These are phyloP conservation scores for Diglossa cyanea DNA, from an alignment of 2,797 vertebrate genomes.

Conservation along the genomic window DNA sequence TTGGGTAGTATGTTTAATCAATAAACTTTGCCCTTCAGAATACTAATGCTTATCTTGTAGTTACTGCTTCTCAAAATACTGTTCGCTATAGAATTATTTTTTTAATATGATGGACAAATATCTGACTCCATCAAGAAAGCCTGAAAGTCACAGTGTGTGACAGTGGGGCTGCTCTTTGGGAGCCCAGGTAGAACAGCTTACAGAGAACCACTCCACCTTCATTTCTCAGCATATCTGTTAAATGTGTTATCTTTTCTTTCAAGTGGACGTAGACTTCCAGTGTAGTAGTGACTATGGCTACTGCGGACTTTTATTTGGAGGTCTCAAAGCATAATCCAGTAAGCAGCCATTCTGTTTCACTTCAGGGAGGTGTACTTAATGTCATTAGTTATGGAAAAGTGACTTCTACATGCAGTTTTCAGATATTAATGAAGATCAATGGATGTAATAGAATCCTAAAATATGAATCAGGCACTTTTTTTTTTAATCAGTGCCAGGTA, in stretches of 20 bases:
- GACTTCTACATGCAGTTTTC: not conserved
- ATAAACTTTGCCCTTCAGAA: conserved; percentile 1
- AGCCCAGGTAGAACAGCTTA: not conserved
- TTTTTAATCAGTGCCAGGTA: not conserved
- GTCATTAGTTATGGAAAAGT: not conserved
- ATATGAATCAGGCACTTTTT: not conserved
- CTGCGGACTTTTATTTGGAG: not conserved
- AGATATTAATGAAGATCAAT: not conserved
- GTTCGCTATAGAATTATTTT: not conserved
- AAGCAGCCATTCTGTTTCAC: not conserved
- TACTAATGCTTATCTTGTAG: not conserved
- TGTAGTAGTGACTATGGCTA: not conserved
- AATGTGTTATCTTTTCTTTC: not conserved
- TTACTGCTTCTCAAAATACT: not conserved
- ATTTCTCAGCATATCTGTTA: not conserved
- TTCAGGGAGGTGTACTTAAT: not conserved
- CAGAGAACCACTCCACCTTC: not conserved
- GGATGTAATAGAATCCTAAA: not conserved
- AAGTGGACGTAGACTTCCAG: not conserved
- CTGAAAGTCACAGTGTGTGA: not conserved
- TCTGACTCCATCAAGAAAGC: not conserved
- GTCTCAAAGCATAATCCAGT: not conserved
- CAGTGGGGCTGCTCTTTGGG: not conserved
- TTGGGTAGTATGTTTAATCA: conserved; percentile 10
- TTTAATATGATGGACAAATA: not conserved